Evolutionary conservation across 2,797 vertebrate genomes (phyloP).

Genomic region (Iguana delicatissima): DNA sequence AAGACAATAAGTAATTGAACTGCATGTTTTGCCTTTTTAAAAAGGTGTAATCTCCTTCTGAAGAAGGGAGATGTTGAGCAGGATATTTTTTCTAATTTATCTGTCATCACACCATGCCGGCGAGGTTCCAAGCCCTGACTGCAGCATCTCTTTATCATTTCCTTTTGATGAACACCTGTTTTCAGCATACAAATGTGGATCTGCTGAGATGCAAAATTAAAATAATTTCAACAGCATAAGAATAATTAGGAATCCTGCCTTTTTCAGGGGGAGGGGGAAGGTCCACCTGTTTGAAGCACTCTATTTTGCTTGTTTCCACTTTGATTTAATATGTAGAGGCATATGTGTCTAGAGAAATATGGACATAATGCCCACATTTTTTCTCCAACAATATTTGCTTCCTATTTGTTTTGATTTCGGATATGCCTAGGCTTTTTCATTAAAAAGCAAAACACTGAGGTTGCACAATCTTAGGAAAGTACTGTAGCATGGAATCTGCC

Average conservation of each 20-base stretch:
- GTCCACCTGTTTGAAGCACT: slow-evolving; percentile 91
- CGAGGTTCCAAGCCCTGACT: slow-evolving; percentile 78
- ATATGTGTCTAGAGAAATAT: slow-evolving; percentile 49
- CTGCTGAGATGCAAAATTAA: slow-evolving; percentile 84
- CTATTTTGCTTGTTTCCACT: slow-evolving; percentile 69
- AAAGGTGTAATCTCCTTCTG: slow-evolving; percentile 87
- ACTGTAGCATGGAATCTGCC: neutral
- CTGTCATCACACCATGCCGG: slow-evolving; percentile 79
- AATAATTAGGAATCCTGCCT: slow-evolving; percentile 88
- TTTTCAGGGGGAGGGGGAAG: slow-evolving; percentile 75
- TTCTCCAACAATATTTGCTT: slow-evolving; percentile 41
- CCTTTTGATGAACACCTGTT: slow-evolving; percentile 93
- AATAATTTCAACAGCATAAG: slow-evolving; percentile 88
- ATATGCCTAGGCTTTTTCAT: neutral
- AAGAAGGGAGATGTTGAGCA: slow-evolving; percentile 82
- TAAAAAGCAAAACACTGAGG: neutral
- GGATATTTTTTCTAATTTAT: slow-evolving; percentile 84
- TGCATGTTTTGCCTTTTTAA: slow-evolving; percentile 83
- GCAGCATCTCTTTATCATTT: slow-evolving; percentile 77
- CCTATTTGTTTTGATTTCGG: slow-evolving; percentile 48
- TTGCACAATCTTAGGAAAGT: neutral
- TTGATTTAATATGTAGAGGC: slow-evolving; percentile 46
- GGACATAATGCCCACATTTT: slow-evolving; percentile 41
- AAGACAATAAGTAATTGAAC: slow-evolving; percentile 87
- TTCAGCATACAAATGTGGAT: slow-evolving; percentile 85